Evolutionary conservation across 2,797 vertebrate species (phyloP), one percentile per base, ranked within the genome.

Genomic region (Pseudotriccus pelzelni): DNA sequence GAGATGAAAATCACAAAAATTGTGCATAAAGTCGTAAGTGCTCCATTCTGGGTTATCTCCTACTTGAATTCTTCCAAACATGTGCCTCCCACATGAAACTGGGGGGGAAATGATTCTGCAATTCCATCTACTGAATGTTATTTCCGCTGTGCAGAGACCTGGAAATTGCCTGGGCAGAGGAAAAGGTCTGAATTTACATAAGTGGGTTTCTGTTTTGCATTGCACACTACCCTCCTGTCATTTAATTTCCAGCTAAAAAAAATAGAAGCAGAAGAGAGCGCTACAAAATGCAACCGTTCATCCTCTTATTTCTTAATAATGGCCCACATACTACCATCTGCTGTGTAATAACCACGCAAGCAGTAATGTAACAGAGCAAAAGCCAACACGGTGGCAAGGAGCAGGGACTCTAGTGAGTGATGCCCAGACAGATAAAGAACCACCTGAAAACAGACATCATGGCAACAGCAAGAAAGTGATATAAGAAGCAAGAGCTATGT

Each of bases 161-260:
- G 82, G 62, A 87, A 96, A 92, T 93, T 89, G 79, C 56, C 41
- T 69, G 79, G 89, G 69, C 82, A 72, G 84, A 93, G 16, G 76
- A 91, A 91, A 96, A 95, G 89, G 92, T 95, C 87, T 91, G 91
- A 92, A 94, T 96, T 95, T 93, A 69, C 89, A 93, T 96, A 91
- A 95, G 85, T 30, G 43, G 39, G 66, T 89, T 95, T 92, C 84
- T 92, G 58, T 39, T 94, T 92, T 87, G 66, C 69, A 84, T 72
- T 59, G 79, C 2, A 1, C n/a, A 30, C 59, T 73, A 58, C 66
- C 30, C 59, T 92, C 55, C 69, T 53, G 50, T 74, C 66, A 90
- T 69, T 93, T 95, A 87, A 89, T 79, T 92, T 80, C 46, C 85
- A 72, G 44, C 47, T 47, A 43, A 37, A 80, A 24, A 89, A 90